Base-by-base conservation (phyloP, 2,797 vertebrate species). In the Telmatherina bonti region DNA sequence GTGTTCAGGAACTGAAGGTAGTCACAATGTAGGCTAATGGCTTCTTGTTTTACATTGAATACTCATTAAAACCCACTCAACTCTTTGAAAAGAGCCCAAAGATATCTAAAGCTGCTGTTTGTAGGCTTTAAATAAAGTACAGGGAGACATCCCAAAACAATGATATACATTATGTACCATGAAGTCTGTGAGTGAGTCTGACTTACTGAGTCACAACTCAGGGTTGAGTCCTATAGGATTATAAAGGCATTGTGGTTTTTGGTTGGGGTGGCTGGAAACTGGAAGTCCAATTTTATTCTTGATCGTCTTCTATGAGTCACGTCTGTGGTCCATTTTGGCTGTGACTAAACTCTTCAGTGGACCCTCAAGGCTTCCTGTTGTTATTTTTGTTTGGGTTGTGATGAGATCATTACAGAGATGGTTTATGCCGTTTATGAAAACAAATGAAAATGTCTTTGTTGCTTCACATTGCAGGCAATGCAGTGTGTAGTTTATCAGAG, bases 231-330 rank as follows among this genome's bases (percentile, higher is more conserved):
- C 75, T 53, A 66, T 71, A 81, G 54, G 69, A 83, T 84, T 81
- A 75, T 70, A 78, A 86, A 80, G 57, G 30, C 83, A 53, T 72
- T 83, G 78, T 71, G 83, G 83, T 35, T 84, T 85, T 31, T 72
- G 62, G 67, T 78, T 8, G 26, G 55, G 49, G 38, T 51, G 33
- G 62, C 43, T 16, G 52, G 64, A 56, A 67, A 78, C 57, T 1
- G 67, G 67, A 72, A 83, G 80, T 81, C 82, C 80, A 77, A 67
- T 82, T 85, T 74, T 82, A 86, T 67, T 52, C 56, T 29, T 11
- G 70, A 41, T 57, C 69, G 49, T 78, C 63, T 77, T 58, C 68
- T 71, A 73, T 82, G 85, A 87, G 70, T 85, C 83, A 89, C 68
- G 76, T 82, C 81, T 85, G 85, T 60, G 76, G 82, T 54, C 15